Evolutionary conservation across 2,888 invertebrate species (phyloP), one percentile per base, ranked within the genome.

Genomic region (Parochlus steinenii): DNA sequence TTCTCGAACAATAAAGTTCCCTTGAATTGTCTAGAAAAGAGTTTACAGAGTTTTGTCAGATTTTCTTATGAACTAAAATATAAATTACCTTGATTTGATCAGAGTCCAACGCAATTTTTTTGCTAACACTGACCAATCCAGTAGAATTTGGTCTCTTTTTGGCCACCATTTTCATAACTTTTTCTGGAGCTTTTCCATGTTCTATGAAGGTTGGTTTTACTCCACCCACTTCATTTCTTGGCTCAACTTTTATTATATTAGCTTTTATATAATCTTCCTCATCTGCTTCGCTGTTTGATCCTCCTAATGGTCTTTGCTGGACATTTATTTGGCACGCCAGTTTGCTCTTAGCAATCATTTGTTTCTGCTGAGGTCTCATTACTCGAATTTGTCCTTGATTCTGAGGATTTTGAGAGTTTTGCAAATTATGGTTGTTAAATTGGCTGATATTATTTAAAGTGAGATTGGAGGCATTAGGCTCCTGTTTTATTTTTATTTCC

Each of bases 401-500:
- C 23, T 23, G 23, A 11, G 14, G 14, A 6, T 28, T 16, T 5
- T 28, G 28, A 16, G 15, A n/a, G 6, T 30, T 20, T 5, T 30
- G 30, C 11, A 19, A 19, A 3, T 19, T 18, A 7, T 17, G 28
- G 10, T 6, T 18, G 7, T 6, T 30, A 18, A 4, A 30, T 18
- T 8, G 17, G 7, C 4, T 16, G 7, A 5, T 18, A 16, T 16
- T 30, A 19, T 18, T n/a, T 22, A 6, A 8, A 7, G 7, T 11
- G 4, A 8, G 7, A 5, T 26, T 11, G 3, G 27, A 26, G 8
- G 7, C 14, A 12, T 11, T 26, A 12, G 15, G 7, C 3, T 26
- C 15, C 15, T 37, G 14, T 26, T 41, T 50, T 17, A 46, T 42
- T 34, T 55, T 53, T 3, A 54, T 50, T 53, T 49, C 12, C 46